A percentile compares a stretch with the other conserved stretches of the same genome.
phyloP scores from a whole-genome alignment of 2,888 invertebrate species.

The Hermaeophaga mercurialis region DNA sequence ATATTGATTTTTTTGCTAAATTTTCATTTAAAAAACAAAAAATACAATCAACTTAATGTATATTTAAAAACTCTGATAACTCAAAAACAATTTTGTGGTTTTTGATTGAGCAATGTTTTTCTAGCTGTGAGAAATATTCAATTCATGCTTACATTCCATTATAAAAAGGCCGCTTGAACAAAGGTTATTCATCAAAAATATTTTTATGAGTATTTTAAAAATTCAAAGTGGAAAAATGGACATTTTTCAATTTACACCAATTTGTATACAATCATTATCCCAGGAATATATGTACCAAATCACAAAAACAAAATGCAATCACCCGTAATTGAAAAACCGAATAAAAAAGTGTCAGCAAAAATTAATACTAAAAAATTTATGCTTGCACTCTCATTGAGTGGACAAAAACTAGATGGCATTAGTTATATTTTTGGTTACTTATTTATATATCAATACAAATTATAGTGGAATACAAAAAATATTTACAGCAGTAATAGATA shows the following conservation, averaged over 20 bases:
- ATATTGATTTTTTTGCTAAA: too few relatives aligned
- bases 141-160: too few relatives aligned
- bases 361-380: conserved; percentile 4
- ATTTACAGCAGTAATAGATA: too few relatives aligned
- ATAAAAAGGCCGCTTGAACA: background rate
- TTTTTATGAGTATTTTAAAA: background rate
- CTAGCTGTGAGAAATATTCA: too few relatives aligned
- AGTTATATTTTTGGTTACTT: too few relatives aligned
- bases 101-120: too few relatives aligned
- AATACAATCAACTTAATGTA: background rate
- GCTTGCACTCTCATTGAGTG: background rate
- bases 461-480: too few relatives aligned
- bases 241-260: conserved; percentile 8
- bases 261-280: conserved; percentile 7
- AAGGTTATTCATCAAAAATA: background rate
- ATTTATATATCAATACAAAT: too few relatives aligned
- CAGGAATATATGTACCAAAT: background rate
- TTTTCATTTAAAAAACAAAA: background rate
- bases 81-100: too few relatives aligned
- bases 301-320: conserved; percentile 12
- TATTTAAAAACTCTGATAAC: background rate
- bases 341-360: conserved; percentile 16
- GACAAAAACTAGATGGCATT: too few relatives aligned
- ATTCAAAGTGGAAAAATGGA: background rate
- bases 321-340: conserved; percentile 8